Evolutionary conservation across 2,797 vertebrate genomes (phyloP), one percentile per base, ranked within the genome.

Genomic region (Rhynchonycteris naso): DNA sequence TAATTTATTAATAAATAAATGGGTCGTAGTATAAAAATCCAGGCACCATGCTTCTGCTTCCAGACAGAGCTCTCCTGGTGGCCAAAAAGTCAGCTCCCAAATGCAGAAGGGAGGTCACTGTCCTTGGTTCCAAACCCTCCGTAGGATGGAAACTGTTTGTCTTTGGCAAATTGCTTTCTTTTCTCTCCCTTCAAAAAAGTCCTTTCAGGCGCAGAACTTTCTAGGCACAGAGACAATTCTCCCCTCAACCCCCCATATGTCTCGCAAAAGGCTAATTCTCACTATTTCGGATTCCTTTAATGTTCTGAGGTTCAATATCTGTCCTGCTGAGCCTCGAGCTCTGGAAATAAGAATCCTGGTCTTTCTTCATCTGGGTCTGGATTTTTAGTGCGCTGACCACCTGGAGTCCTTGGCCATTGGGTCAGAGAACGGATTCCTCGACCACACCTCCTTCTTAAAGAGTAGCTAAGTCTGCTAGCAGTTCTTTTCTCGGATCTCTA

Each of bases 231-330:
- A 71, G 50, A 82, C 47, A 69, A 71, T 43, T 43, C 43, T 7
- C 43, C 61, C 54, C 50, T 58, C 2, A 12, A 7, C 12, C 33
- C 33, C 56, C 28, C 12, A 2, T 21, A 69, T 56, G 72, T 81
- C 91, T 93, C 87, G 59, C 69, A 84, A 95, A 91, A 50, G 56
- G 47, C 61, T 95, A 91, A 90, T 96, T 88, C 90, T 88, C 78
- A 85, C 71, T 89, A 4, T 81, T 61, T 93, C 22, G 4, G 30
- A 61, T 91, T 92, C 85, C 85, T 93, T 75, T 78, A 80, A 84
- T 65, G 76, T 65, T 88, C 33, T 78, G 26, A 90, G 76, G 76
- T 86, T 91, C 85, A 33, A 0, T 16, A 14, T 79, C 56, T 90
- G 93, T 71, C 71, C 58, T 18, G 61, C 74, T 35, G 88, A 93